Evolutionary conservation across 2,888 invertebrate species (phyloP), one percentile per base, ranked within the genome.

Genomic region (Lomographa bimaculata): DNA sequence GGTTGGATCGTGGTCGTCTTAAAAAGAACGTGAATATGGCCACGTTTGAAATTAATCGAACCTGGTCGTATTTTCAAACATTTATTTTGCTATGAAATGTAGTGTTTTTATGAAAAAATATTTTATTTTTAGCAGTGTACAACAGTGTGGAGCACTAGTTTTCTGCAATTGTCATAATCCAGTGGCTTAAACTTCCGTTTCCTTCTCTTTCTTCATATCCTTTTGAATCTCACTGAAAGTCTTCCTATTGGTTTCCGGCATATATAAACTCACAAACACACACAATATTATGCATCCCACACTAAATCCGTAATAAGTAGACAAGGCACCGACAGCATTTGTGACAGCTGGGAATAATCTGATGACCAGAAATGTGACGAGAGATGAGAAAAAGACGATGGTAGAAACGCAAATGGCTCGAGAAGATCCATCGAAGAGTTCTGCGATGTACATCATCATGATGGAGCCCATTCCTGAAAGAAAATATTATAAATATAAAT

Each of bases 221-320:
- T 40, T 46, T 28, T 84, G 82, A 3, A 84, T 82, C 38, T 84
- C 79, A 3, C 50, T 45, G 20, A 82, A 77, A 4, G 62, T 62
- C 28, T 70, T 81, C 0, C 79, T 79, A 16, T 79, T 83, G 0
- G 82, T 84, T 39, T 84, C 83, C 0, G 83, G 82, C 0, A 83
- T 26, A 39, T 60, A 75, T 3, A 74, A 51, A 5, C 58, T 24
- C 1, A 80, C 52, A 10, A 79, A 70, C 0, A 62, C 2, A 11
- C 58, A 56, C 0, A 72, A 34, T 0, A 41, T 24, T 4, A 46
- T 18, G 24, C 48, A 51, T 11, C 32, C 33, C 0, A 51, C 33
- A 3, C 39, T 36, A 14, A 73, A 79, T 1, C 62, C 27, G 66
- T 73, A 78, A 24, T 78, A 82, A 0, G 72, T 79, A 0, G 50